These are phyloP conservation scores for Thaumatotibia leucotreta DNA, from an alignment of 1,140 invertebrate species.

Conservation along the genomic window DNA sequence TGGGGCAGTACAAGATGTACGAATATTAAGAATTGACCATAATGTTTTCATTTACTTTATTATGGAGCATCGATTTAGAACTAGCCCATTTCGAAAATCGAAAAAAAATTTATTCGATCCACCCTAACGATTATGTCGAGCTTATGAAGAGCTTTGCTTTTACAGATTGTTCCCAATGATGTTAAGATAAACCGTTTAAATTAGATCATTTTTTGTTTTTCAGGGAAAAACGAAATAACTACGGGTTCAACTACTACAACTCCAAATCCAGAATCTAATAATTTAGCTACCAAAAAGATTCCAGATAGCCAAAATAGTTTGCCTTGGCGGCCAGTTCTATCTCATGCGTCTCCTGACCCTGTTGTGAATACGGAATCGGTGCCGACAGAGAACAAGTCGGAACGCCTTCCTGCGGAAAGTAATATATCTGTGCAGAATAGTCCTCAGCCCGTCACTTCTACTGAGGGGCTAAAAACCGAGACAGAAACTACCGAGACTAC, in stretches of 20 bases:
- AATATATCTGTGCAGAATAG: conserved; percentile 57
- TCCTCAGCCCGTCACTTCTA: conserved; percentile 29
- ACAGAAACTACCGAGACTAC: conserved; percentile 15
- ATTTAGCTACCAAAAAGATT: conserved; percentile 42
- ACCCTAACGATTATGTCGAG: too few relatives aligned
- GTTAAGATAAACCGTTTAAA: too few relatives aligned
- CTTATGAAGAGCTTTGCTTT: too few relatives aligned
- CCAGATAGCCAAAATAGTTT: conserved; percentile 52
- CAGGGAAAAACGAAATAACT: conserved; percentile 48
- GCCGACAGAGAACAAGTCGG: conserved; percentile 39
- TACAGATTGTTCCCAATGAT: too few relatives aligned
- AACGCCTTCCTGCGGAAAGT: conserved; percentile 55
- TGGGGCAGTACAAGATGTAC: too few relatives aligned
- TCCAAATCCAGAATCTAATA: conserved; percentile 28
- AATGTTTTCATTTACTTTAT: too few relatives aligned
- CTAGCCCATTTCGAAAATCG: too few relatives aligned
- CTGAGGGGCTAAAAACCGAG: conserved; percentile 21
- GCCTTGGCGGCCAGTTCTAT: conserved; percentile 41
- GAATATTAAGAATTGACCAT: too few relatives aligned
- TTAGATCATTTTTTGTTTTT: conserved; percentile 24
- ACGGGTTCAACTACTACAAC: conserved; percentile 25
- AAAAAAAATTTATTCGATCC: too few relatives aligned
- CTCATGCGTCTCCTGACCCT: conserved; percentile 21
- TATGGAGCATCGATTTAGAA: too few relatives aligned
- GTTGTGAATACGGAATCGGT: conserved; percentile 24